phyloP scores from a whole-genome alignment of 2,113 vertebrate species.

The Axis porcinus region DNA sequence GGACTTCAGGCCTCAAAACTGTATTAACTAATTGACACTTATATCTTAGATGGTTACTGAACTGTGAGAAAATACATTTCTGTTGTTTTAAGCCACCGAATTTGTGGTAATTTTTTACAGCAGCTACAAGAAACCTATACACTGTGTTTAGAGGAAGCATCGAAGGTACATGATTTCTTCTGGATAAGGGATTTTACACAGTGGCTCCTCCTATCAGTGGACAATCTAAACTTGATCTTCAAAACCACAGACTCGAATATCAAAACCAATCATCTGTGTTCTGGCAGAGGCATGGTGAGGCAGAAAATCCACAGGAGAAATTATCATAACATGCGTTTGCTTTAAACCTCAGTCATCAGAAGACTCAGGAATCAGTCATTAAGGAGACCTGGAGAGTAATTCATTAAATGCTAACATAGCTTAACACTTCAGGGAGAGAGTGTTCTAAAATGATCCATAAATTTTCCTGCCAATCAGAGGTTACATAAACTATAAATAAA shows the following conservation, averaged over 20 bases:
- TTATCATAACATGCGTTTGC: not conserved
- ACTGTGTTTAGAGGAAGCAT: not conserved
- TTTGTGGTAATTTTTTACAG: not conserved
- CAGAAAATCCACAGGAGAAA: not conserved
- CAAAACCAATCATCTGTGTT: not conserved
- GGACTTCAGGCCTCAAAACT: not conserved
- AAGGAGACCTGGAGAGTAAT: not conserved
- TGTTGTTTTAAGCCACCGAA: not conserved
- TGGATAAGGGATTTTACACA: not conserved
- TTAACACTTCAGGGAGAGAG: not conserved
- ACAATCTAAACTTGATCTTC: not conserved
- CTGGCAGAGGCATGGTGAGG: not conserved
- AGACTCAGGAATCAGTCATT: not conserved
- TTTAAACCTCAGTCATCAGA: not conserved
- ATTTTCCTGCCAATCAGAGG: not conserved
- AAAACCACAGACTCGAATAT: not conserved
- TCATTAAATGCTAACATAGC: not conserved
- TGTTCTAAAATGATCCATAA: slow-evolving; percentile 30
- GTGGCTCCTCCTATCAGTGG: not conserved
- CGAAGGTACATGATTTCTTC: not conserved
- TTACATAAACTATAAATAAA: slow-evolving; percentile 15
- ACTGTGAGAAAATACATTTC: not conserved
- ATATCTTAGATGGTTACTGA: not conserved
- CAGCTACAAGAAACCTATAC: not conserved
- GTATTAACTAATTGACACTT: not conserved